Percentiles rank a stretch among this genome's conserved stretches.
phyloP scores from a whole-genome alignment of 30 jellyfish, hydroid and myxozoan genomes.

The Chironex yamaguchii region DNA sequence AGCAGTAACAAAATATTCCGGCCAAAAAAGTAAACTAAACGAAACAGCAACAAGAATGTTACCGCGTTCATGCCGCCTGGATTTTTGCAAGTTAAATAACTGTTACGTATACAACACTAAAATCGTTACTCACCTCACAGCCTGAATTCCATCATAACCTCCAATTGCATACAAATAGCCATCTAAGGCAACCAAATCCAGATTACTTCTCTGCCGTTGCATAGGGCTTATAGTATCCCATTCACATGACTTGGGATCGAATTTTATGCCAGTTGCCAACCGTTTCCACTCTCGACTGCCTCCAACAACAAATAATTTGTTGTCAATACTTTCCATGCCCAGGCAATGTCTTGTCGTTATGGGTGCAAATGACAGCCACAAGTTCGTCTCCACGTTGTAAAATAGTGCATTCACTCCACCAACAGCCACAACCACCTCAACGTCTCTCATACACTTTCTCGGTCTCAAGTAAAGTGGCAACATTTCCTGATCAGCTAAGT shows the following conservation, averaged over 20 bases:
- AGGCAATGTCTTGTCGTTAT: slow-evolving; percentile 95
- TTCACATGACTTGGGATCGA: slow-evolving; percentile 68
- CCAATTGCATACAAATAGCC: slow-evolving; percentile 94
- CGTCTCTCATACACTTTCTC: slow-evolving; percentile 75
- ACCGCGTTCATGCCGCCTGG: not conserved
- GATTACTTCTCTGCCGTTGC: slow-evolving; percentile 88
- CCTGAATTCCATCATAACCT: slow-evolving; percentile 93
- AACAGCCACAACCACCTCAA: slow-evolving; percentile 81
- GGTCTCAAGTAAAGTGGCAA: slow-evolving; percentile 76
- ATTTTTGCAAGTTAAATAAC: not conserved
- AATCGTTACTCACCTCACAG: slow-evolving; percentile 75
- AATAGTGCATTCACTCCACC: slow-evolving; percentile 92
- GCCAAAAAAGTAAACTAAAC: not conserved
- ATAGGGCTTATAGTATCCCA: slow-evolving; percentile 74
- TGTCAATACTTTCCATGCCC: slow-evolving; percentile 81
- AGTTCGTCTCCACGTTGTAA: slow-evolving; percentile 64
- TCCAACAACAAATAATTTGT: slow-evolving; percentile 80
- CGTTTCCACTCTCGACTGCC: slow-evolving; percentile 97
- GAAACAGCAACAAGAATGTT: not conserved
- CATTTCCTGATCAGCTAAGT: not conserved
- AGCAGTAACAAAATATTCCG: no score
- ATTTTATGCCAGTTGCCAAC: slow-evolving; percentile 76
- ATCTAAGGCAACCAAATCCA: slow-evolving; percentile 77
- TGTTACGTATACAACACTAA: no score
- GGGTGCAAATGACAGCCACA: slow-evolving; percentile 79